Base-by-base conservation (phyloP, 2,888 invertebrate genomes). In the Eristalis arbustorum region DNA sequence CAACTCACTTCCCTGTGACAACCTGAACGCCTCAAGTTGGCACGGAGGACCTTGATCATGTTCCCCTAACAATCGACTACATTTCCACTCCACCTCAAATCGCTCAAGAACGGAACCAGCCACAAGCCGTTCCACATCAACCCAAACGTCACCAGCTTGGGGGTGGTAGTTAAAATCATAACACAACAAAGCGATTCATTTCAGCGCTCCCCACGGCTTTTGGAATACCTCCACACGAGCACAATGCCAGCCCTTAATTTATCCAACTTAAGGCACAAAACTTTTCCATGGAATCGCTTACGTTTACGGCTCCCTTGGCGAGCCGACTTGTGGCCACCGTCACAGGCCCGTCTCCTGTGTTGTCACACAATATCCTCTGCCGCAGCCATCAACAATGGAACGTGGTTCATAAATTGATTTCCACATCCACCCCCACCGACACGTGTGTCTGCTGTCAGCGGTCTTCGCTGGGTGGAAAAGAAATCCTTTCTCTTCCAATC, bases 401-500 rank as follows among this genome's bases (percentile, higher is more conserved):
- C 23, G 14, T 10, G 18, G 40, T 34, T 59, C n/a, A 67, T 67
- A 61, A 75, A 67, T 75, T 67, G 42, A 75, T 67, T 75, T 74
- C 57, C 64, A 34, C 28, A n/a, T 28, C 22, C 22, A 23, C 22
- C n/a, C 14, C 23, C 31, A 5, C 25, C 66, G 25, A 18, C 28
- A 66, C 66, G 66, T 28, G 66, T 66, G 18, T 49, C 0, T 23
- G 3, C 6, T 18, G 18, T 18, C 18, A 37, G 34, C 11, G 34
- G 11, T 34, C 34, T 34, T 28, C 28, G 28, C 28, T 28, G 31
- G 49, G 49, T 18, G 49, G 42, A n/a, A 42, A 42, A 42, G 42
- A 42, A 42, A 42, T 61, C 28, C 61, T 28, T 28, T 28, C 13
- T 13, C 28, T 14, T 25, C 61, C 28, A 61, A 61, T 61, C 28